Evolutionary conservation across 37 sponge, comb jelly and placozoan genomes (phyloP), one percentile per base, ranked within the genome.

Genomic region (Hexactinellida sp.): DNA sequence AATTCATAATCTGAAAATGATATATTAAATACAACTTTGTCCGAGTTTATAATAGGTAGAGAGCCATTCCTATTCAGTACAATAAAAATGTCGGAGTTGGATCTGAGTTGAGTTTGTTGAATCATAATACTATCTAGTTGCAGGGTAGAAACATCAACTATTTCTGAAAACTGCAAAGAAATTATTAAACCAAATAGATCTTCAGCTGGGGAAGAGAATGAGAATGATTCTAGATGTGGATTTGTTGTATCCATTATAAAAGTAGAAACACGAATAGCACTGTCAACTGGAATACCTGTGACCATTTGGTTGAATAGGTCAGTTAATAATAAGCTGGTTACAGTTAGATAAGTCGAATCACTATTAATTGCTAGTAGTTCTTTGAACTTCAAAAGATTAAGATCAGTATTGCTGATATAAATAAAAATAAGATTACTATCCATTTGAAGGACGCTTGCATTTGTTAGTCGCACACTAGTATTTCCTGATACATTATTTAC

Each of bases 91-190:
- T 63, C 13, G 5, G 76, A 63, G 13, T 63, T 23, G 13, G 30
- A 63, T 28, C 28, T 25, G 3, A 7, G 76, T 63, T 63, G 21
- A 63, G 32, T 25, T 63, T 63, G 76, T n/a, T 88, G 87, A 1
- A 94, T 55, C 19, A 88, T 89, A 0, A 91, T 52, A 7, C 82
- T 38, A 0, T 92, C 90, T 13, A 91, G 76, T 38, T 90, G 54
- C 24, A 95, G 51, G 35, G 93, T 55, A 0, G 86, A 21, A 0
- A 86, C 37, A 36, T 91, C 71, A 25, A 95, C 89, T 37, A 92
- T 88, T 38, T 93, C 93, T 52, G 92, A 92, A 87, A 95, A 95
- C 0, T 84, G 86, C n/a, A 95, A 88, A 3, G 84, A 83, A 24
- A 95, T 86, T 1, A 9, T 82, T 52, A 84, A 88, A 7, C 86